A percentile compares a stretch with the other conserved stretches of the same genome.
Evolutionary conservation across 1,140 invertebrate species (phyloP).

Genomic region (Drosophila asahinai): DNA sequence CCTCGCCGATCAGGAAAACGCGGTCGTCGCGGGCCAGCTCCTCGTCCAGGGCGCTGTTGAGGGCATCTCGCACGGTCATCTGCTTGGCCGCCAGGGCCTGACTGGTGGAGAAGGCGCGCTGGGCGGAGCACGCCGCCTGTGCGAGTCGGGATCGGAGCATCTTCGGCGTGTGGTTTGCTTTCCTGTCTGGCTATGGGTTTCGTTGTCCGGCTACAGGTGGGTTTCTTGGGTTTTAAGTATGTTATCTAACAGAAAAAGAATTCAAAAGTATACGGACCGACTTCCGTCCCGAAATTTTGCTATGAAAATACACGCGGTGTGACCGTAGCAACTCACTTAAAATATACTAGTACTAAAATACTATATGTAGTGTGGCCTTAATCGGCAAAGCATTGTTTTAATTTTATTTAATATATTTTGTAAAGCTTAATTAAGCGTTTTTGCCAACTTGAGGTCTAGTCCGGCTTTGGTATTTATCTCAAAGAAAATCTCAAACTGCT

Average conservation of each 20-base stretch:
- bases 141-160: constrained; percentile 67
- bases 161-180: constrained; percentile 31
- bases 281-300: constrained; percentile 56
- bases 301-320: constrained; percentile 23
- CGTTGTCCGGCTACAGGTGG: constrained; percentile 30
- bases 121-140: constrained; percentile 65
- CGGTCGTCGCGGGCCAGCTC: constrained; percentile 97
- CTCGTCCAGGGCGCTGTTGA: constrained; percentile 98
- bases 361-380: neutral
- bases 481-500: too few relatives aligned
- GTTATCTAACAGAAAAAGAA: constrained; percentile 38
- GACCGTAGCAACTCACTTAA: neutral
- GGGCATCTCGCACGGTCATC: constrained; percentile 98
- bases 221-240: constrained; percentile 7
- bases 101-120: constrained; percentile 87
- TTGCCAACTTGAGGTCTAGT: too few relatives aligned
- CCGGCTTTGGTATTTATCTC: neutral
- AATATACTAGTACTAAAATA: constrained; percentile 1
- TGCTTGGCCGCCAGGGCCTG: constrained; percentile 87
- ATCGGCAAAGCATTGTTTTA: neutral
- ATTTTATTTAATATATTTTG: neutral
- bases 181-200: constrained; percentile 18
- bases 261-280: constrained; percentile 53
- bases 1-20: constrained; percentile 98
- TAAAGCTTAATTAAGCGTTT: neutral